Percentiles rank a stretch among this genome's conserved stretches.
Evolutionary conservation across 2,797 vertebrate species (phyloP).

Genomic region (Cichlasoma orientale): DNA sequence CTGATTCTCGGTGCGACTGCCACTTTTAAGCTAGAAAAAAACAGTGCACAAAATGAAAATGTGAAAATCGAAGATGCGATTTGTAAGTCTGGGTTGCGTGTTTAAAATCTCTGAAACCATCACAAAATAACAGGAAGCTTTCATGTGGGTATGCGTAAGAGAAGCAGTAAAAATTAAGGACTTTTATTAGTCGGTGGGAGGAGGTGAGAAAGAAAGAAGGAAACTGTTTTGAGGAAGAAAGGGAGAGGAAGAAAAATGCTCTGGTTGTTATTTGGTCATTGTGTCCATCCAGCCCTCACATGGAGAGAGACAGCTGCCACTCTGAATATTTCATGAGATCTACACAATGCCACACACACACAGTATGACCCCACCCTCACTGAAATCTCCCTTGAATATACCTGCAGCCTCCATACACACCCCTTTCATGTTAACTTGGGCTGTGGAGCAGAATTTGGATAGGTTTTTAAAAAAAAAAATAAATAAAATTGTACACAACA

Average conservation of each 20-base stretch:
- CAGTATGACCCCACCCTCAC: conserved; percentile 23
- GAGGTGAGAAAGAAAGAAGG: background rate
- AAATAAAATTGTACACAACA: conserved; percentile 28
- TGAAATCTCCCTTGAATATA: conserved; percentile 50
- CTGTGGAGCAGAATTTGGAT: conserved; percentile 26
- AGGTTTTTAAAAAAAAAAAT: background rate
- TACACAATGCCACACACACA: conserved; percentile 56
- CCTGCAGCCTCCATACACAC: conserved; percentile 18
- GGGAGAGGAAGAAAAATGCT: conserved; percentile 30
- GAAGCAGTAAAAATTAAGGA: background rate
- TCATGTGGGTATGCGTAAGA: background rate
- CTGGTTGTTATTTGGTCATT: conserved; percentile 71
- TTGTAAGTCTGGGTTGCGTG: background rate
- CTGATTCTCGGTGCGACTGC: background rate
- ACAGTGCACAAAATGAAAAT: background rate
- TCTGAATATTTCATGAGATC: conserved; percentile 88
- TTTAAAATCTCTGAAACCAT: background rate
- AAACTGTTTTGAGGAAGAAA: conserved; percentile 10
- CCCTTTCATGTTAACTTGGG: conserved; percentile 21
- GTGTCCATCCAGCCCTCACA: conserved; percentile 74
- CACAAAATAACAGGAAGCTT: background rate
- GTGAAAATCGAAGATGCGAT: background rate
- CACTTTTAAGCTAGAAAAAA: background rate
- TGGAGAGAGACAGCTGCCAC: conserved; percentile 85
- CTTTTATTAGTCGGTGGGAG: background rate